Conservation (phyloP, 1,140 invertebrate genomes). For the Dreissena rostriformis region DNA sequence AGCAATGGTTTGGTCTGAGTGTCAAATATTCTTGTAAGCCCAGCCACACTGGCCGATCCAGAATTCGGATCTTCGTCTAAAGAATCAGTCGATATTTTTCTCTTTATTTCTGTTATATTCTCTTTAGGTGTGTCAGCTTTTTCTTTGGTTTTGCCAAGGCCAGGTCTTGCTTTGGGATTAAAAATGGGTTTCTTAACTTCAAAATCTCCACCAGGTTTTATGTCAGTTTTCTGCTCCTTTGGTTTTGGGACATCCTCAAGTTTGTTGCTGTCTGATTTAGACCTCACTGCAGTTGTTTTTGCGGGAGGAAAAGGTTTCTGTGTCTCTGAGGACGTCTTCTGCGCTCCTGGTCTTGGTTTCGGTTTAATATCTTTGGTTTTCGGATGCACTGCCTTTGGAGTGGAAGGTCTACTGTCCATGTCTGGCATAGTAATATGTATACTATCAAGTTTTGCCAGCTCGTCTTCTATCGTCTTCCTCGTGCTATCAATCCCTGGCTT, state of each 20-base stretch:
- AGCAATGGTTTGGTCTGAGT: slow-evolving; percentile 48
- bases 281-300: slow-evolving; percentile 15
- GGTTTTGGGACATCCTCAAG: neutral
- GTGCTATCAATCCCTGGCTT: slow-evolving; percentile 36
- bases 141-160: slow-evolving; percentile 2
- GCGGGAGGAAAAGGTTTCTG: neutral
- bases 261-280: slow-evolving; percentile 29
- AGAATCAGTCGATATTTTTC: slow-evolving; percentile 52
- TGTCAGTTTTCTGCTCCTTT: no score
- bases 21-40: slow-evolving; percentile 45
- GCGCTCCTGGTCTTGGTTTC: neutral
- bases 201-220: neutral
- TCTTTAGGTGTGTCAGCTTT: neutral
- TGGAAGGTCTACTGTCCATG: neutral
- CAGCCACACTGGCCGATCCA: slow-evolving; percentile 48
- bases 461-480: slow-evolving; percentile 39
- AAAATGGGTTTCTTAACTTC: slow-evolving; percentile 44
- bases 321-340: neutral
- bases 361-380: slow-evolving; percentile 17
- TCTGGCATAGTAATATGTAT: slow-evolving; percentile 42
- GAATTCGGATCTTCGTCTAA: slow-evolving; percentile 45
- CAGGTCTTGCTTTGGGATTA: slow-evolving; percentile 41
- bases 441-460: slow-evolving; percentile 34
- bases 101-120: slow-evolving; percentile 2
- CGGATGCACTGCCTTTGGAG: slow-evolving; percentile 12